These are phyloP conservation scores for Lucifuga dentata DNA, from an alignment of 2,113 vertebrate genomes.

Conservation along the genomic window DNA sequence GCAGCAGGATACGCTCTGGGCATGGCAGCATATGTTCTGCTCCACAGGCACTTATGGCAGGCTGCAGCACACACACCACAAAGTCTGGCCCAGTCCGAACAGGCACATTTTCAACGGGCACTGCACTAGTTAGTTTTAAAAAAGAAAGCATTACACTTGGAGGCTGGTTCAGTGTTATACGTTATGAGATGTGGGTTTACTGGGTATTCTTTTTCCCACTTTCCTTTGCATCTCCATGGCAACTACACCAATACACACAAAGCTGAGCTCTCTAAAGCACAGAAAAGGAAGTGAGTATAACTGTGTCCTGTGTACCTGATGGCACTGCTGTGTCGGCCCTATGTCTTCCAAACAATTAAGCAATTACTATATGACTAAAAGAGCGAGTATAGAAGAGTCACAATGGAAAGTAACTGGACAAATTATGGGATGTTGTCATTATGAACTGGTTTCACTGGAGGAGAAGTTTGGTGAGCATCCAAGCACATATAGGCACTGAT, in stretches of 20 bases:
- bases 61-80: too few species aligned
- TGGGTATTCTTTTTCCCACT: slow-evolving; percentile 49
- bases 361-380: not conserved
- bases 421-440: slow-evolving; percentile 44
- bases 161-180: too few species aligned
- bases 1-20: too few species aligned
- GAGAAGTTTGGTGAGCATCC: slow-evolving; percentile 24
- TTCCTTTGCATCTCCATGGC: slow-evolving; percentile 64
- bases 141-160: too few species aligned
- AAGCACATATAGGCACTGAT: too few species aligned
- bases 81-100: too few species aligned
- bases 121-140: too few species aligned
- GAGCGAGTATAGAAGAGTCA: slow-evolving; percentile 36
- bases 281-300: slow-evolving; percentile 44
- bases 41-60: too few species aligned
- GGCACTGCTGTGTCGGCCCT: slow-evolving; percentile 18
- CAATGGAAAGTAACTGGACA: slow-evolving; percentile 52
- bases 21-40: too few species aligned
- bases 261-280: slow-evolving; percentile 20
- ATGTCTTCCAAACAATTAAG: slow-evolving; percentile 55
- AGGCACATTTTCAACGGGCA: too few species aligned
- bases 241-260: slow-evolving; percentile 48
- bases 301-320: slow-evolving; percentile 42
- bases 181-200: slow-evolving; percentile 22
- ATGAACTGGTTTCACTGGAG: slow-evolving; percentile 30